Evolutionary conservation across 2,113 vertebrate genomes (phyloP).

Genomic region (Silurus asotus): DNA sequence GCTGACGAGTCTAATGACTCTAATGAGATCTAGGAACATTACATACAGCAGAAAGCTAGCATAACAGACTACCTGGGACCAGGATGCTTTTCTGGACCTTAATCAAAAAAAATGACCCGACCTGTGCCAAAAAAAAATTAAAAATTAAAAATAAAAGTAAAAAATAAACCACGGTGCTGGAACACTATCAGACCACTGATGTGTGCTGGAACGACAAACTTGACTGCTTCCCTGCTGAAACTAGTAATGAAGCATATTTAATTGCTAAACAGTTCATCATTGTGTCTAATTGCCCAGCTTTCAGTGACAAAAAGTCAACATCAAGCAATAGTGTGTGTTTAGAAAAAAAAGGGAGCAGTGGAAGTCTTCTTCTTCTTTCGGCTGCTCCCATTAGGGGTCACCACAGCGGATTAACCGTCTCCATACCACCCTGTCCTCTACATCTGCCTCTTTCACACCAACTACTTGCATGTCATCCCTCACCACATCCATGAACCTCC

Average conservation of each 20-base stretch:
- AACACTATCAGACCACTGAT: constrained; percentile 10
- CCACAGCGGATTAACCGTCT: too few relatives aligned
- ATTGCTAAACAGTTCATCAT: constrained; percentile 11
- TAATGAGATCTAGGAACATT: not conserved
- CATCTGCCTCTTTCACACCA: too few relatives aligned
- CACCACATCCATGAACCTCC: too few relatives aligned
- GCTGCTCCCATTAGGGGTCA: too few relatives aligned
- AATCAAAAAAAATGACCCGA: not conserved
- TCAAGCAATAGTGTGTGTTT: not conserved
- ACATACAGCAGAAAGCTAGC: not conserved
- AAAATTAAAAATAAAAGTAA: not conserved
- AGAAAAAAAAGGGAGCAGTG: not conserved
- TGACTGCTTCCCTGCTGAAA: not conserved
- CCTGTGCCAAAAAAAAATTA: not conserved
- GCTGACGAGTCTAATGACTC: not conserved
- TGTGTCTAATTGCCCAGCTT: not conserved
- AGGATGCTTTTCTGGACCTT: not conserved
- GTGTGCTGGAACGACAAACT: constrained; percentile 7
- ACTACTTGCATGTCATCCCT: too few relatives aligned
- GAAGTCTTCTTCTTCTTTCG: not conserved
- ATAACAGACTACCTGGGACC: not conserved
- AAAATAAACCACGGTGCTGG: constrained; percentile 3
- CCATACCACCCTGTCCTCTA: too few relatives aligned
- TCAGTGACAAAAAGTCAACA: not conserved
- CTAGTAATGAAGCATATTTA: not conserved